These are phyloP conservation scores for Bergia puertoricense DNA, from an alignment of 92 coral and sea anemone species.

Conservation along the genomic window DNA sequence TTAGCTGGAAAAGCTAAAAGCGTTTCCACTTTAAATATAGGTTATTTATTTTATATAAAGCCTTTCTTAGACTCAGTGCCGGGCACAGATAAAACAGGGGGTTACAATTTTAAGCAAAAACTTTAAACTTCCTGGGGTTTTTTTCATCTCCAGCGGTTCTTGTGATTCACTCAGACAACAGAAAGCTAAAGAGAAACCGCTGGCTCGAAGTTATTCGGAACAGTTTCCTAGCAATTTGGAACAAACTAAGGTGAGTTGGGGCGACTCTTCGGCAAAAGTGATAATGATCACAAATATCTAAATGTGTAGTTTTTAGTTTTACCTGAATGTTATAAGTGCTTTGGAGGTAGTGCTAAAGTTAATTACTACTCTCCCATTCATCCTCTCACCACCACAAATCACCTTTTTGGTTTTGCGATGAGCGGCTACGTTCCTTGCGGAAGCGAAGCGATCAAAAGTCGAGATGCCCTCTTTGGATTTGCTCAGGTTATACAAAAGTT, in stretches of 20 bases:
- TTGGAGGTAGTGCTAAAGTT: too few species aligned
- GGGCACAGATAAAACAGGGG: neutral
- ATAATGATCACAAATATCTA: too few species aligned
- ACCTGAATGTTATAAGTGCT: neutral
- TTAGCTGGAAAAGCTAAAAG: too few species aligned
- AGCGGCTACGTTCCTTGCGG: neutral
- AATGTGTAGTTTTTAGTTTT: neutral
- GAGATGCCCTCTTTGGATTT: neutral
- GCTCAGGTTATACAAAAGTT: neutral
- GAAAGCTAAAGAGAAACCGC: neutral
- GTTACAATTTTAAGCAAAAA: neutral
- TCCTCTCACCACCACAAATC: neutral
- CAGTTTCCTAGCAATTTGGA: constrained; percentile 2
- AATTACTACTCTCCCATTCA: neutral
- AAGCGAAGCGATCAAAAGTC: neutral
- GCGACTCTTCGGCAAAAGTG: neutral
- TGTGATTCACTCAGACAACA: neutral
- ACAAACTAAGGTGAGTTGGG: neutral
- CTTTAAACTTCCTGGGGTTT: neutral
- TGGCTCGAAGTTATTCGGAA: neutral
- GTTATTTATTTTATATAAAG: too few species aligned
- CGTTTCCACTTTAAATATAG: too few species aligned
- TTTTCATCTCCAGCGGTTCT: neutral
- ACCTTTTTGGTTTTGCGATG: neutral
- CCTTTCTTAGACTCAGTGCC: too few species aligned